Percentiles rank a stretch among this genome's conserved stretches.
Conservation (phyloP, 1,140 invertebrate species). For the Papilio polytes region DNA sequence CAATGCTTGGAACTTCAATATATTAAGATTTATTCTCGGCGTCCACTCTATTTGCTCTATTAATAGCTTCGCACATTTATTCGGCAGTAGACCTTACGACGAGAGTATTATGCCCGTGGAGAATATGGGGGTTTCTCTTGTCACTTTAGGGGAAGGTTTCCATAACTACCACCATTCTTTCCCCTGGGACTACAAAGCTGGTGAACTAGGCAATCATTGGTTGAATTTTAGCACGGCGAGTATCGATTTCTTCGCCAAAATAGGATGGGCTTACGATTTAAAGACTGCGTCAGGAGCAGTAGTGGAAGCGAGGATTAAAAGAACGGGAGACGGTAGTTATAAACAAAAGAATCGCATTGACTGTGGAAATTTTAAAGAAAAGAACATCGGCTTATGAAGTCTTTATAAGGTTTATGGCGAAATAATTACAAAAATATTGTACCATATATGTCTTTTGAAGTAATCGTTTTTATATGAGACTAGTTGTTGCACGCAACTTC, state of each 20-base stretch:
- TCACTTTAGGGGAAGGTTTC: constrained; percentile 39
- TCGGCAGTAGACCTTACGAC: constrained; percentile 40
- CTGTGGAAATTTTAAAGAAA: not conserved
- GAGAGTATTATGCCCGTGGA: constrained; percentile 36
- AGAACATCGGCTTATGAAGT: not conserved
- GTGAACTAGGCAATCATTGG: constrained; percentile 86
- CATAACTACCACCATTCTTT: constrained; percentile 43
- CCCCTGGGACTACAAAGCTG: constrained; percentile 76
- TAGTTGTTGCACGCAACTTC: too few relatives aligned
- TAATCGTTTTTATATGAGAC: too few relatives aligned
- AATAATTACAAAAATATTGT: too few relatives aligned
- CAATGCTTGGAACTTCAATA: constrained; percentile 39
- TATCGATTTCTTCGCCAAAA: constrained; percentile 86
- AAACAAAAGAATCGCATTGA: not conserved
- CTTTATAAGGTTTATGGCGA: too few relatives aligned
- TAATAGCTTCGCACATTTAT: constrained; percentile 43
- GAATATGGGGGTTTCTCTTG: constrained; percentile 27
- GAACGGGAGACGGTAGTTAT: constrained; percentile 88
- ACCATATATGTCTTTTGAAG: too few relatives aligned
- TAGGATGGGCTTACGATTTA: constrained; percentile 87
- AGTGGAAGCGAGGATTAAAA: constrained; percentile 80
- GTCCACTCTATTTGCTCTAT: constrained; percentile 38
- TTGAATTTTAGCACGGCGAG: constrained; percentile 86
- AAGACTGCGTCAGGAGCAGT: constrained; percentile 84
- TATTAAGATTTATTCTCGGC: constrained; percentile 30